A percentile compares a stretch with the other conserved stretches of the same genome.
Evolutionary conservation across 2,797 vertebrate genomes (phyloP).

Genomic region (Nyctalus aviator): DNA sequence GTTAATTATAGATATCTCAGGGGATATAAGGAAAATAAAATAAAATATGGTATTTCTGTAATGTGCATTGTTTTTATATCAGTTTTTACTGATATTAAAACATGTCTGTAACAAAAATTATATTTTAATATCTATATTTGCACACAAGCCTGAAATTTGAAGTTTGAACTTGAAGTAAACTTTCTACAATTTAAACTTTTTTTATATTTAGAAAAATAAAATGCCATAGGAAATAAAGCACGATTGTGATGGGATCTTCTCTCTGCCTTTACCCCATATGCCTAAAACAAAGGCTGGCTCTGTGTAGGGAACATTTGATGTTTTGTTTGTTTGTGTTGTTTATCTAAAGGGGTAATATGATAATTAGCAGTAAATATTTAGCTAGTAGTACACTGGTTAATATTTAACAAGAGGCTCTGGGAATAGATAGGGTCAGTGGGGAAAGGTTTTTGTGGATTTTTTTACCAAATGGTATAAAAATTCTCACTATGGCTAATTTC

Average conservation of each 20-base stretch:
- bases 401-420: neutral
- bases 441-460: neutral
- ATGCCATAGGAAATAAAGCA: neutral
- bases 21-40: neutral
- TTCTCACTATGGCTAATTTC: neutral
- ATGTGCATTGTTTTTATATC: neutral
- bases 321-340: conserved; percentile 24
- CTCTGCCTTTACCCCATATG: neutral
- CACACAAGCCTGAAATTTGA: neutral
- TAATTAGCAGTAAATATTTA: conserved; percentile 50
- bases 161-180: conserved; percentile 27
- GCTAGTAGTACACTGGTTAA: neutral
- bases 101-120: conserved; percentile 6
- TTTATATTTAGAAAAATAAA: conserved; percentile 24
- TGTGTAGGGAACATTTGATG: neutral
- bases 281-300: neutral
- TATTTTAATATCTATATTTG: conserved; percentile 57
- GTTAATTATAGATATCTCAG: neutral
- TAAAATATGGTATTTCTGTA: neutral
- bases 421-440: no score
- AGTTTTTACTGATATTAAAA: conserved; percentile 2
- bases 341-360: neutral
- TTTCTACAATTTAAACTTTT: neutral
- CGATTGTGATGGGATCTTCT: neutral
- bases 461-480: neutral